These are phyloP conservation scores for Cinclus cinclus DNA, from an alignment of 2,113 vertebrate species.

Conservation along the genomic window DNA sequence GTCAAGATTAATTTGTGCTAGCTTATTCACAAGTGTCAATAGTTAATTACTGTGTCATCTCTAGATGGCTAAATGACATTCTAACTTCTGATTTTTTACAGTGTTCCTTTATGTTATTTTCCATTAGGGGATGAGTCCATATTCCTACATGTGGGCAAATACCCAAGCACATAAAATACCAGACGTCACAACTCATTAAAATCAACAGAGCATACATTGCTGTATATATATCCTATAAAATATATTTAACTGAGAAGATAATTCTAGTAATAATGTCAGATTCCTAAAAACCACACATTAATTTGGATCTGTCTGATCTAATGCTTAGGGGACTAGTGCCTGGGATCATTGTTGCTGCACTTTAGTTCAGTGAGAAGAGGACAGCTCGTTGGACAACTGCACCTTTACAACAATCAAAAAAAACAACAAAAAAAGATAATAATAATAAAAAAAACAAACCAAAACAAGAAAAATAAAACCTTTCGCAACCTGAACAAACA, in stretches of 20 bases:
- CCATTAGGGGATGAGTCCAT: conserved; percentile 83
- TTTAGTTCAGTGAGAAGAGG: conserved; percentile 65
- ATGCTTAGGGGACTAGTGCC: conserved; percentile 36
- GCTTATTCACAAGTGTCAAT: conserved; percentile 99
- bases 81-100: conserved; percentile 89
- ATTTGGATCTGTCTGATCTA: conserved; percentile 73
- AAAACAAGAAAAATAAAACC: neutral
- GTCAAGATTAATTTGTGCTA: conserved; percentile 99
- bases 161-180: conserved; percentile 84
- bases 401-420: neutral
- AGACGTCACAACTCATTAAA: conserved; percentile 85
- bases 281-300: conserved; percentile 81
- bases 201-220: conserved; percentile 84
- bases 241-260: conserved; percentile 82
- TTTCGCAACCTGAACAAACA: neutral
- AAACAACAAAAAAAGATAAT: neutral
- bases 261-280: conserved; percentile 84
- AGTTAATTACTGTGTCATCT: conserved; percentile 99
- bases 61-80: conserved; percentile 98
- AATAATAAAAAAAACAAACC: neutral
- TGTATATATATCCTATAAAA: conserved; percentile 83
- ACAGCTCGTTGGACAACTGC: neutral
- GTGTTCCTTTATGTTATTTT: conserved; percentile 79
- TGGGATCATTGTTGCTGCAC: conserved; percentile 73
- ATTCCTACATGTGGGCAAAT: conserved; percentile 85